Base-by-base conservation (phyloP, 2,888 invertebrate genomes). In the Xylophagus ater region DNA sequence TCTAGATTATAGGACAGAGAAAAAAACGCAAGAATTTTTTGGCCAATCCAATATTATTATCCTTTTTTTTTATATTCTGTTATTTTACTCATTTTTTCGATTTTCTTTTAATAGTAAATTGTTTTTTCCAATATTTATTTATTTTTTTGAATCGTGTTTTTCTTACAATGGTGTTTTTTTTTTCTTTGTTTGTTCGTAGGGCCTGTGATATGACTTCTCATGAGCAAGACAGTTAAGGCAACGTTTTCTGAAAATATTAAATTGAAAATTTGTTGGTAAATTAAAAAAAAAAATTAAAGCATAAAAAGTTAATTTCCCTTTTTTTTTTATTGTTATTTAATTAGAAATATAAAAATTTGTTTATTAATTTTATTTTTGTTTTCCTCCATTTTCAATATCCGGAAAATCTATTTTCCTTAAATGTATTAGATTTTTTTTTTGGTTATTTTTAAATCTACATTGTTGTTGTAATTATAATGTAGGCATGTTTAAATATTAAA, bases 251-350 rank as follows among this genome's bases (percentile, higher is more conserved):
- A 47, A 40, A 44, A 43, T 35, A 44, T 45, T 42, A 47, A 44
- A 47, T 42, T 47, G 37, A 47, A 47, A 47, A 41, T 47, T 41
- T 40, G 35, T 47, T 47, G 47, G 47, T 47, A 47, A 47, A 43
- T 43, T 43, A 32, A 19, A 30, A 12, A 30, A 30, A 30, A 17
- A 19, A 2, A 30, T 15, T 9, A 28, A 28, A 28, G 15, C 12
- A 13, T 14, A 13, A 13, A 5, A 5, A 14, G 5, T 7, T 14
- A 28, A 14, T 13, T 25, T 28, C 25, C 13, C 12, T 25, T 25
- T 32, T 32, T 24, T 37, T 37, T 25, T 34, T 18, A 21, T 31
- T 30, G 18, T 17, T 6, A 14, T 15, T 31, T n/a, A 32, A 32
- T 20, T 20, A 12, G 13, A 12, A 12, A 20, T 34, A 34, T 30